Percentiles rank a stretch among this genome's conserved stretches.
phyloP scores from a whole-genome alignment of 2,113 vertebrate genomes.

The Ageneiosus marmoratus region DNA sequence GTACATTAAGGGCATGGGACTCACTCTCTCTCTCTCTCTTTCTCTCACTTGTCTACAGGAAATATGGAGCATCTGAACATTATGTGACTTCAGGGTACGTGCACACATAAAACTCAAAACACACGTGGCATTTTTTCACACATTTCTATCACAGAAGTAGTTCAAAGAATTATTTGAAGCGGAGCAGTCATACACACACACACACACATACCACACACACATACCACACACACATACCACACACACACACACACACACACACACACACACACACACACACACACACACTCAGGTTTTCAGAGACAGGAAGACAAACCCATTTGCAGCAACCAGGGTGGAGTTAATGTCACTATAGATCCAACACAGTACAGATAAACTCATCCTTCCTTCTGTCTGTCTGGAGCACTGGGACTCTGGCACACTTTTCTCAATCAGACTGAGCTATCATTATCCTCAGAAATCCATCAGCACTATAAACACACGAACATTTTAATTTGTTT shows the following conservation, averaged over 20 bases:
- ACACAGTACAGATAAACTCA: background rate
- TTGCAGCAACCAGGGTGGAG: background rate
- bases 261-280: background rate
- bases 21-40: background rate
- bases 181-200: background rate
- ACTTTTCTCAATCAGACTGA: background rate
- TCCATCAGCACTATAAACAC: background rate
- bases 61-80: background rate
- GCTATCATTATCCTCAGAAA: background rate
- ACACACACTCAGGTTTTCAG: constrained; percentile 7
- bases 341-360: background rate
- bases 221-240: too few species aligned
- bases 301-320: background rate
- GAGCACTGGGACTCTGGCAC: background rate
- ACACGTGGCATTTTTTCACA: background rate
- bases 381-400: background rate
- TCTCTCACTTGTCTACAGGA: background rate
- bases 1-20: constrained; percentile 16
- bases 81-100: background rate
- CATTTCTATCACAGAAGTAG: background rate
- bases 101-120: background rate
- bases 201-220: constrained; percentile 12
- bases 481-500: background rate
- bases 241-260: background rate
- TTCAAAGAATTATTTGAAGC: background rate